Evolutionary conservation across 2,888 invertebrate genomes (phyloP).

Genomic region (Amblyjoppa fuscipennis): DNA sequence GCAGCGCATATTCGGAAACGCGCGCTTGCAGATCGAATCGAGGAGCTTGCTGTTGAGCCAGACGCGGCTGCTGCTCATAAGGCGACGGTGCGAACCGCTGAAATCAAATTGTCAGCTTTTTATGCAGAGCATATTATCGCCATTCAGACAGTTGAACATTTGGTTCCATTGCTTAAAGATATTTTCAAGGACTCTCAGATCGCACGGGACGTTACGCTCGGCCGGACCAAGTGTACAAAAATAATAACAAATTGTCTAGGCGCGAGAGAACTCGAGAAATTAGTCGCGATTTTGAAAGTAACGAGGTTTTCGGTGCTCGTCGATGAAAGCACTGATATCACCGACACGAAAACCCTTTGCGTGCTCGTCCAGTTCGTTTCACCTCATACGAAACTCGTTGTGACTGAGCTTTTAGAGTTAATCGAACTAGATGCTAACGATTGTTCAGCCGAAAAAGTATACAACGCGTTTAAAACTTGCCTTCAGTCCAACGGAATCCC

Average conservation of each 20-base stretch:
- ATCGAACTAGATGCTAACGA: slow-evolving; percentile 49
- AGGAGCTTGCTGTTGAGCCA: not conserved
- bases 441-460: too few species aligned
- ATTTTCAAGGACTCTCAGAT: slow-evolving; percentile 51
- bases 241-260: slow-evolving; percentile 44
- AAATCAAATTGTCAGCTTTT: slow-evolving; percentile 61
- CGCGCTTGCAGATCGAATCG: not conserved
- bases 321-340: too few species aligned
- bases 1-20: not conserved
- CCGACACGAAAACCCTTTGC: too few species aligned
- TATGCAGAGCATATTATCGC: slow-evolving; percentile 72
- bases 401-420: too few species aligned
- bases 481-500: too few species aligned
- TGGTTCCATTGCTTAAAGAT: slow-evolving; percentile 62
- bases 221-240: slow-evolving; percentile 35
- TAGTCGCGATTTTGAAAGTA: slow-evolving; percentile 15
- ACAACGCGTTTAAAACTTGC: too few species aligned
- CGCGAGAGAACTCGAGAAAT: not conserved
- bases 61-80: not conserved
- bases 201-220: slow-evolving; percentile 44
- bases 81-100: slow-evolving; percentile 53
- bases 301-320: slow-evolving; percentile 32
- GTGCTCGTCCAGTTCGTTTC: too few species aligned
- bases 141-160: slow-evolving; percentile 59
- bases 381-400: too few species aligned